Evolutionary conservation across 2,113 vertebrate genomes (phyloP), one percentile per base, ranked within the genome.

Genomic region (Neogobius melanostomus): DNA sequence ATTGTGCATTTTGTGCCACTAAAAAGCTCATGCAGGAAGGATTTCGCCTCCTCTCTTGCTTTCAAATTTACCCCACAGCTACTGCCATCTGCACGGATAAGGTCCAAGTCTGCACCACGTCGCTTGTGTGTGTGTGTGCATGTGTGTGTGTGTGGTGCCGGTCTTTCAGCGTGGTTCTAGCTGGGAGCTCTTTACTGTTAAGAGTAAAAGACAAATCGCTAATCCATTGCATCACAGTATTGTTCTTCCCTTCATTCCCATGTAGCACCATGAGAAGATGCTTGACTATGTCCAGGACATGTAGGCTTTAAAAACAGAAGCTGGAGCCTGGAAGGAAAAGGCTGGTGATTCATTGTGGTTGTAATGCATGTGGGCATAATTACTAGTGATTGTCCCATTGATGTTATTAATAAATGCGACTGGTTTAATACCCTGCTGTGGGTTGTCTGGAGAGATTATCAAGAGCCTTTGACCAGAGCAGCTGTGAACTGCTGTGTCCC

Each of bases 381-480:
- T 81, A 77, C 77, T 74, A 56, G 68, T 69, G 36, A 60, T 60
- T 12, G 28, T 60, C 28, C 57, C 14, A 43, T 43, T 60, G 11
- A 14, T 43, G 57, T 78, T 62, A 50, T 52, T 53, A 68, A 82
- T 69, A 80, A 73, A 81, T 75, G 72, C 68, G 2, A 44, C 5
- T 57, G 64, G 59, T 86, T 84, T 87, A 88, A 12, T 79, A 66
- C 59, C 73, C 69, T 78, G 53, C 76, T 5, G 28, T 36, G 28
- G 66, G 81, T 79, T 85, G 74, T 73, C 75, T 53, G 74, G 56
- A 76, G 82, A 87, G 88, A 89, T 91, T 90, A 91, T 73, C 80
- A 80, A 72, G 70, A 79, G 60, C 70, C 60, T 42, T 4, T 17
- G 62, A 62, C 70, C 61, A 63, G 71, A 63, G 71, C 80, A 88